Percentiles rank a stretch among this genome's conserved stretches.
Evolutionary conservation across 1,140 invertebrate genomes (phyloP).

Genomic region (Belonocnema kinseyi): DNA sequence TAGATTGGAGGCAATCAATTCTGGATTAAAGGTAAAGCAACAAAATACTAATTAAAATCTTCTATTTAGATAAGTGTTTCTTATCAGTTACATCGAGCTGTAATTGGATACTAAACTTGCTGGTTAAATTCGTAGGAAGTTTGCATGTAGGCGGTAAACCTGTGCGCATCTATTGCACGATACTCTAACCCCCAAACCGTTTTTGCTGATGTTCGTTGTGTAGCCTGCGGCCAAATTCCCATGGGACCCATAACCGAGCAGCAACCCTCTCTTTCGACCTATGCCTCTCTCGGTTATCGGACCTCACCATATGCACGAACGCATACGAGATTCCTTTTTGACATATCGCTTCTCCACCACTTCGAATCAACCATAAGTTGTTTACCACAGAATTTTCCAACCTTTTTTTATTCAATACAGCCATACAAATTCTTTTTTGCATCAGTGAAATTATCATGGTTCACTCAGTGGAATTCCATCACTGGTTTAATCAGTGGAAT

Average conservation of each 20-base stretch:
- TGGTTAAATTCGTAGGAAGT: not conserved
- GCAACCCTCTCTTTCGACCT: constrained; percentile 52
- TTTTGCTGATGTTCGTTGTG: constrained; percentile 53
- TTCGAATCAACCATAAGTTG: not conserved
- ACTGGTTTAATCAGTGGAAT: too few relatives aligned
- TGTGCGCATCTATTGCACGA: constrained; percentile 18
- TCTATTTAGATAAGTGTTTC: constrained; percentile 9
- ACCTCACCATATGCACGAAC: constrained; percentile 61
- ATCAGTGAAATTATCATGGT: too few relatives aligned
- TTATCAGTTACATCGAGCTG: constrained; percentile 19
- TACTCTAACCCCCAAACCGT: not conserved
- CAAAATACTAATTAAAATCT: not conserved
- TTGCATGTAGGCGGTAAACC: constrained; percentile 7
- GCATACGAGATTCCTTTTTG: constrained; percentile 41
- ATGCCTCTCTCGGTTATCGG: constrained; percentile 61
- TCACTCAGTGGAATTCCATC: too few relatives aligned
- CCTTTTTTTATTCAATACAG: too few relatives aligned
- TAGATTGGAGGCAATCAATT: too few relatives aligned
- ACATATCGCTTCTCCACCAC: not conserved
- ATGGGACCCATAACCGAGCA: constrained; percentile 69
- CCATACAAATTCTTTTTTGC: too few relatives aligned
- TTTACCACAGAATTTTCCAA: too few relatives aligned
- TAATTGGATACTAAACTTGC: constrained; percentile 17
- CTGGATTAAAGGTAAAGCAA: too few relatives aligned
- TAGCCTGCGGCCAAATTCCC: constrained; percentile 69